Percentiles rank a stretch among this genome's conserved stretches.
phyloP scores from a whole-genome alignment of 53 echinoderm and acorn worm genomes.

The Henricia sp. region DNA sequence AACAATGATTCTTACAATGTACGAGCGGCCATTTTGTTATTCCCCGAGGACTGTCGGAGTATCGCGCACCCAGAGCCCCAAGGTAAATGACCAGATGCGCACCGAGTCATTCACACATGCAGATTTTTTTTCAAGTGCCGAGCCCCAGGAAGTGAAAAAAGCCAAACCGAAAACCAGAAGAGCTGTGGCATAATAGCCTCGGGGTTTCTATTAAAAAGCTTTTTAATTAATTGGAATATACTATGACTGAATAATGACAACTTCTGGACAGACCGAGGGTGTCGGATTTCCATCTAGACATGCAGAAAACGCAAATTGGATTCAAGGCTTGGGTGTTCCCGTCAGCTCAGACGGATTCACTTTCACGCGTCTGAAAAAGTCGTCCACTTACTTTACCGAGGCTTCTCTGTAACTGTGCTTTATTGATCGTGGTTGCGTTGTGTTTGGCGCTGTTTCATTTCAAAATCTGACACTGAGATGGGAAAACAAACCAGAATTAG shows the following conservation, averaged over 20 bases:
- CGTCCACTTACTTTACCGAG: conserved; percentile 56
- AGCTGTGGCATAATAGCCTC: conserved; percentile 60
- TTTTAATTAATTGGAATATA: conserved; percentile 76
- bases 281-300: conserved; percentile 60
- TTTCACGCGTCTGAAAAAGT: conserved; percentile 62
- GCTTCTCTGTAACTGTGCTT: conserved; percentile 59
- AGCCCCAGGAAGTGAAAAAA: conserved; percentile 35
- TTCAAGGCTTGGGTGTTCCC: conserved; percentile 63
- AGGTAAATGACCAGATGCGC: conserved; percentile 60
- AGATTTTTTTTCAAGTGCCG: conserved; percentile 41
- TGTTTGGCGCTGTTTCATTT: conserved; percentile 64
- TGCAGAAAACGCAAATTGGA: conserved; percentile 68
- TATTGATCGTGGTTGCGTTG: conserved; percentile 59
- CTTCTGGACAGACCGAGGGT: conserved; percentile 57
- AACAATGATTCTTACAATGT: conserved; percentile 39
- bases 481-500: conserved; percentile 65
- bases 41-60: conserved; percentile 44
- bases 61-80: conserved; percentile 33
- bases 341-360: conserved; percentile 60
- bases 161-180: conserved; percentile 50
- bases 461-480: conserved; percentile 68
- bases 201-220: conserved; percentile 65
- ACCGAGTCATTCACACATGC: conserved; percentile 57
- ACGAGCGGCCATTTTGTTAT: conserved; percentile 49
- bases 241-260: conserved; percentile 75